Base-by-base conservation (phyloP, 2,888 invertebrate genomes). In the Chrysolina haemoptera region DNA sequence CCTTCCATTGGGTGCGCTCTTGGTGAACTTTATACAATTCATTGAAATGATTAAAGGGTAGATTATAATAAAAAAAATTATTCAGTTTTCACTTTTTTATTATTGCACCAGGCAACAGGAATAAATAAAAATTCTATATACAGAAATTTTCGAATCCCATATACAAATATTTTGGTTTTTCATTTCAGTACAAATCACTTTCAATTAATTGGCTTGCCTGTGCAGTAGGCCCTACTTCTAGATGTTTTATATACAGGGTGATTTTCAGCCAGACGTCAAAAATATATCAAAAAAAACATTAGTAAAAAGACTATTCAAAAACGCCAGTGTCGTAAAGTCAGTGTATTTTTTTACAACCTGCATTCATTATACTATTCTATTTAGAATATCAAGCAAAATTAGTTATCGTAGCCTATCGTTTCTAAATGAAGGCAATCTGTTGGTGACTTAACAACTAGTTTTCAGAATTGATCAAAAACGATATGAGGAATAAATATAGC, bases 101-200 rank as follows among this genome's bases (percentile, higher is more conserved):
- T 77, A 78, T 77, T 77, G 79, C 78, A 78, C 77, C 75, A 79
- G 70, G 72, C 81, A 80, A 80, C 76, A 82, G 79, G 82, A 83
- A 83, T 82, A 83, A 84, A 84, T 84, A 84, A 83, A 83, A 83
- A 82, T 81, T 80, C 76, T 83, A 83, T 83, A 80, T 81, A 84
- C 78, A 80, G 70, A 73, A 65, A 76, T 77, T 80, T 77, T 80
- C 83, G 79, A 79, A 77, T 79, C 81, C 83, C 82, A 80, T 77
- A 76, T 80, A 81, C 43, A 65, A 65, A 63, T 63, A 63, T 76
- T 74, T 62, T 66, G 70, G 62, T 75, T 59, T 48, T 65, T 65
- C 40, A 53, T 53, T 48, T 75, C 67, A 71, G 22, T 69, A 69
- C 73, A 64, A 55, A 75, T 78, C 73, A 74, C 76, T 78, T 74